Percentiles rank a stretch among this genome's conserved stretches.
Conservation (phyloP, 2,113 vertebrate genomes). For the Orientallactaga bullata region DNA sequence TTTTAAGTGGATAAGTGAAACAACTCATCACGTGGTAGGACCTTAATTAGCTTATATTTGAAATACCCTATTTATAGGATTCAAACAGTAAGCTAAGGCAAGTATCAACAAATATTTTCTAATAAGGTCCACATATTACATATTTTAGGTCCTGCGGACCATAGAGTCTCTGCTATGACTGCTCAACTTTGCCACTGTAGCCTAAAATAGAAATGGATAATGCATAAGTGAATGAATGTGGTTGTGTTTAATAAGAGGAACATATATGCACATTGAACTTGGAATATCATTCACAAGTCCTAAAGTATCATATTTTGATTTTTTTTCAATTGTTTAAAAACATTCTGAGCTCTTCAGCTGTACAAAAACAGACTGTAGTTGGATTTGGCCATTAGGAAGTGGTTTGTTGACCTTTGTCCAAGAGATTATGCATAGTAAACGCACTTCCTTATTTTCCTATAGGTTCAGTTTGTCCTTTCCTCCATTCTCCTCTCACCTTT, state of each 20-base stretch:
- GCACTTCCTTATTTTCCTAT: background rate
- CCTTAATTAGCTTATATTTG: constrained; percentile 18
- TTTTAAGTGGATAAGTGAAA: background rate
- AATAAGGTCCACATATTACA: background rate
- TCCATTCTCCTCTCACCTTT: constrained; percentile 73
- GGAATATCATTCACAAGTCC: background rate
- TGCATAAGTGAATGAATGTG: background rate
- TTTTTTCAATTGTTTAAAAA: constrained; percentile 30
- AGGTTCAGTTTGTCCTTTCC: background rate
- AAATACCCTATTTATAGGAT: background rate
- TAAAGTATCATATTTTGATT: constrained; percentile 4
- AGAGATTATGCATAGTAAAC: too few relatives aligned
- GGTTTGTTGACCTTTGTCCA: background rate
- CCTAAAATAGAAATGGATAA: background rate
- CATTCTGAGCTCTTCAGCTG: background rate
- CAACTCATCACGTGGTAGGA: background rate
- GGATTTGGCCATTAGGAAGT: background rate
- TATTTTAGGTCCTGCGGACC: background rate
- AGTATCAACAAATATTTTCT: constrained; percentile 4
- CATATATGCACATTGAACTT: background rate
- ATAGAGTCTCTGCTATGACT: background rate
- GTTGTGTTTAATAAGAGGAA: background rate
- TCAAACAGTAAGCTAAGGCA: constrained; percentile 39
- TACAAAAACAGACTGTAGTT: background rate
- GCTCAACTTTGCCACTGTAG: background rate